Conservation (phyloP, 2,113 vertebrate species). For the Microcebus ravelobensis region DNA sequence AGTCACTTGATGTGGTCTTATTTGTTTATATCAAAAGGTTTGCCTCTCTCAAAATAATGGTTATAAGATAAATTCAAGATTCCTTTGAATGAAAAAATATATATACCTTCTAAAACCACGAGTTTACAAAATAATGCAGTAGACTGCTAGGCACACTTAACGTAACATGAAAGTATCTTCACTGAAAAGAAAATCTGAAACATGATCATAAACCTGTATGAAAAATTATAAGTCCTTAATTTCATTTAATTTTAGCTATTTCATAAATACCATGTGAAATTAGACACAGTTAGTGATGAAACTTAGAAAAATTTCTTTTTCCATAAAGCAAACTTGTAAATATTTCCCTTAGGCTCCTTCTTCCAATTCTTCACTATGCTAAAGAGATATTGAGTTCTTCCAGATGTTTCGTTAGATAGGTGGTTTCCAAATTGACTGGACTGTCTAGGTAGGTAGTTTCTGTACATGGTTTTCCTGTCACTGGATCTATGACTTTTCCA, state of each 20-base stretch:
- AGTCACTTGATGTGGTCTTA: background rate
- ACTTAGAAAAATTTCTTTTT: background rate
- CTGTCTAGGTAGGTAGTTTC: too few relatives aligned
- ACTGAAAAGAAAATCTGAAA: background rate
- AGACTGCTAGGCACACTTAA: background rate
- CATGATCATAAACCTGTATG: background rate
- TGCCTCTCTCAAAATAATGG: background rate
- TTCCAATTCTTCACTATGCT: too few relatives aligned
- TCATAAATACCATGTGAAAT: slow-evolving; percentile 33
- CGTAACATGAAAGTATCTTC: background rate
- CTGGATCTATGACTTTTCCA: too few relatives aligned
- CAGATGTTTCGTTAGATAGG: too few relatives aligned
- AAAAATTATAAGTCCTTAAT: slow-evolving; percentile 35
- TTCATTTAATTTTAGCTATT: slow-evolving; percentile 10
- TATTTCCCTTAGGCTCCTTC: too few relatives aligned
- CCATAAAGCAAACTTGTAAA: background rate
- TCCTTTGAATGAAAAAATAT: slow-evolving; percentile 11
- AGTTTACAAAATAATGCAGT: background rate
- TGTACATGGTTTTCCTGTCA: too few relatives aligned
- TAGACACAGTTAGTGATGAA: background rate
- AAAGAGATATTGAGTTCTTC: too few relatives aligned
- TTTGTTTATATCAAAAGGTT: background rate
- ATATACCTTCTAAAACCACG: background rate
- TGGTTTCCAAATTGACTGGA: too few relatives aligned
- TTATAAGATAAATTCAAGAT: background rate